Percentiles rank a stretch among this genome's conserved stretches.
These are phyloP conservation scores for Melanostoma scalare DNA, from an alignment of 2,888 invertebrate species.

Conservation along the genomic window DNA sequence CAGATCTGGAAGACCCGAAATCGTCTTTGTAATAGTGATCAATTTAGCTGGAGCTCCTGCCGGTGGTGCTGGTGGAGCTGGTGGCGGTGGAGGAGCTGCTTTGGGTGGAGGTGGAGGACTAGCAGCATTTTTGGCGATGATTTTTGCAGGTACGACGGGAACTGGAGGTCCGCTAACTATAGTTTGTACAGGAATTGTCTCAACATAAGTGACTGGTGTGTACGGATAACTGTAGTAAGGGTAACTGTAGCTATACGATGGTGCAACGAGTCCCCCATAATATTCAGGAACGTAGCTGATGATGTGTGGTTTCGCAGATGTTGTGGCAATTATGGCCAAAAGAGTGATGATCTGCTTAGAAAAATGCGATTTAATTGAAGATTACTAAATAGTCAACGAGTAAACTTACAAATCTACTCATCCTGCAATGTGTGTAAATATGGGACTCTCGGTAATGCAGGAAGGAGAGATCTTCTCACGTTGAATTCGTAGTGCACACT, in stretches of 20 bases:
- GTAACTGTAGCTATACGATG: slow-evolving; percentile 41
- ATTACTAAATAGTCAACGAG: background rate
- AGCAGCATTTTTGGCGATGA: slow-evolving; percentile 30
- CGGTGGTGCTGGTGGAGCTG: slow-evolving; percentile 17
- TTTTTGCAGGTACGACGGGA: slow-evolving; percentile 52
- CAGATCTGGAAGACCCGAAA: slow-evolving; percentile 45
- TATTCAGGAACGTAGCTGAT: slow-evolving; percentile 43
- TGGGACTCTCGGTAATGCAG: slow-evolving; percentile 48
- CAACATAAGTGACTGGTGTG: slow-evolving; percentile 63
- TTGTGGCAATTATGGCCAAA: slow-evolving; percentile 57
- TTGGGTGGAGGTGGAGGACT: slow-evolving; percentile 12
- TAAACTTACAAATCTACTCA: slow-evolving; percentile 64
- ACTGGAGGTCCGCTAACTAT: slow-evolving; percentile 27
- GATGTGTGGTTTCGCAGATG: slow-evolving; percentile 53
- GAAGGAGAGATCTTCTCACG: slow-evolving; percentile 51
- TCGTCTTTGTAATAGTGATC: slow-evolving; percentile 26
- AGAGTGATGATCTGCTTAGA: slow-evolving; percentile 51
- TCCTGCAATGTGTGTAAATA: slow-evolving; percentile 46
- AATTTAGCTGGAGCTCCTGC: slow-evolving; percentile 17
- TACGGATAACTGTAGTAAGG: slow-evolving; percentile 55
- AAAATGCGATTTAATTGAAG: background rate
- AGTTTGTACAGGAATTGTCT: slow-evolving; percentile 43
- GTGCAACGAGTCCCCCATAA: slow-evolving; percentile 35
- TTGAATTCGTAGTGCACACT: slow-evolving; percentile 58
- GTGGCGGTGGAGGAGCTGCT: slow-evolving; percentile 5